Conservation (phyloP, 2,888 invertebrate species). For the Tachystola acroxantha region DNA sequence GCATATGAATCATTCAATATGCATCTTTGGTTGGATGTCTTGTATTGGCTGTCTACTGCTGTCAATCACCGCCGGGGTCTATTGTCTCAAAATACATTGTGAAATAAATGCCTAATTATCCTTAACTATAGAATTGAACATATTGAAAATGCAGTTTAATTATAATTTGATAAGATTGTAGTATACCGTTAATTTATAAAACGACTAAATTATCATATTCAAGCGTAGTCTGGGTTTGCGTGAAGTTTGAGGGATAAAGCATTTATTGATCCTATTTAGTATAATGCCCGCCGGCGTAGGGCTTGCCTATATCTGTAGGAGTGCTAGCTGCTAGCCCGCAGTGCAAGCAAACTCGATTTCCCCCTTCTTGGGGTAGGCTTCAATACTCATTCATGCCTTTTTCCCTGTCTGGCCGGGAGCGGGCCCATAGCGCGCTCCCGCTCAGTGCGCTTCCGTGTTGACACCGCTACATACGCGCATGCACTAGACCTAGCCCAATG, state of each 20-base stretch:
- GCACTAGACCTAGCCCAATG: constrained; percentile 78
- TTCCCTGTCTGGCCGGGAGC: constrained; percentile 58
- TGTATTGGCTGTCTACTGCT: too few species aligned
- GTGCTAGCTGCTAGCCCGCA: constrained; percentile 58
- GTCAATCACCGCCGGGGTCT: too few species aligned
- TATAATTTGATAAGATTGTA: too few species aligned
- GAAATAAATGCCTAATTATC: too few species aligned
- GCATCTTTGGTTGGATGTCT: too few species aligned
- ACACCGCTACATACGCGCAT: constrained; percentile 66
- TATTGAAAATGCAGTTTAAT: too few species aligned
- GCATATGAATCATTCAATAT: too few species aligned
- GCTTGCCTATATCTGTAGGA: constrained; percentile 56
- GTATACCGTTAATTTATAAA: too few species aligned
- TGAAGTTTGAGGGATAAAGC: constrained; percentile 5
- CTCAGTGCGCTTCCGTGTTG: constrained; percentile 64
- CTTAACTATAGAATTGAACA: too few species aligned
- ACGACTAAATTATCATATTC: too few species aligned
- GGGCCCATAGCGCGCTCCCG: constrained; percentile 53
- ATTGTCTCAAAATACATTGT: too few species aligned
- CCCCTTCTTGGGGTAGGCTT: constrained; percentile 76
- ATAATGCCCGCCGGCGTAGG: constrained; percentile 38
- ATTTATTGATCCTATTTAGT: constrained; percentile 58
- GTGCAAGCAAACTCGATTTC: constrained; percentile 73
- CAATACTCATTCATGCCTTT: constrained; percentile 75
- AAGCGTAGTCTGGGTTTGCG: too few species aligned